Conservation (phyloP, 2,797 vertebrate genomes). For the Lemur catta region DNA sequence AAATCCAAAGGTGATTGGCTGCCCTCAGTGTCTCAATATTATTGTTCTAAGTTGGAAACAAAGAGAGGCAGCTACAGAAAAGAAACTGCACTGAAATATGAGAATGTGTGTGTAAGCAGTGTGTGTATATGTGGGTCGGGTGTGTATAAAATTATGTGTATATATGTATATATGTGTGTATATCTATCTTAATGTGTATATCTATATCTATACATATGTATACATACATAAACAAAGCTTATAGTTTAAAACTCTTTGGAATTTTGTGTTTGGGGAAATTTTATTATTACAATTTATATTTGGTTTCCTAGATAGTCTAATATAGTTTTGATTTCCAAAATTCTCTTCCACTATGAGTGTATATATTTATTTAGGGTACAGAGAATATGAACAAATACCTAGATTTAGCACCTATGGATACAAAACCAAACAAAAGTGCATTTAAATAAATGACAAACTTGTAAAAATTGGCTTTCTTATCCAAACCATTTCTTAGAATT, state of each 20-base stretch:
- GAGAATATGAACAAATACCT: neutral
- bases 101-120: neutral
- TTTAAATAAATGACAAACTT: slow-evolving; percentile 20
- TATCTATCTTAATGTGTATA: slow-evolving; percentile 50
- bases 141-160: slow-evolving; percentile 51
- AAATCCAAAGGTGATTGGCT: neutral
- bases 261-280: slow-evolving; percentile 41
- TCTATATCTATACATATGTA: slow-evolving; percentile 59
- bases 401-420: neutral
- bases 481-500: slow-evolving; percentile 45
- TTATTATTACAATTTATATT: slow-evolving; percentile 28
- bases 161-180: slow-evolving; percentile 68
- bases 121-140: neutral
- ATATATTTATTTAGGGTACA: slow-evolving; percentile 48
- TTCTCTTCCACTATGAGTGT: slow-evolving; percentile 40
- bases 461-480: slow-evolving; percentile 38
- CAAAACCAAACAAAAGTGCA: slow-evolving; percentile 21
- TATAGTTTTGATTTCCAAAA: slow-evolving; percentile 46
- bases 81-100: slow-evolving; percentile 9
- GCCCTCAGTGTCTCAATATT: neutral
- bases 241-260: slow-evolving; percentile 56
- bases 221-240: slow-evolving; percentile 52
- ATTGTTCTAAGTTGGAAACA: neutral
- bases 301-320: slow-evolving; percentile 39
- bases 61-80: slow-evolving; percentile 4